Evolutionary conservation across 2,113 vertebrate species (phyloP).

Genomic region (Manacus vitellinus): DNA sequence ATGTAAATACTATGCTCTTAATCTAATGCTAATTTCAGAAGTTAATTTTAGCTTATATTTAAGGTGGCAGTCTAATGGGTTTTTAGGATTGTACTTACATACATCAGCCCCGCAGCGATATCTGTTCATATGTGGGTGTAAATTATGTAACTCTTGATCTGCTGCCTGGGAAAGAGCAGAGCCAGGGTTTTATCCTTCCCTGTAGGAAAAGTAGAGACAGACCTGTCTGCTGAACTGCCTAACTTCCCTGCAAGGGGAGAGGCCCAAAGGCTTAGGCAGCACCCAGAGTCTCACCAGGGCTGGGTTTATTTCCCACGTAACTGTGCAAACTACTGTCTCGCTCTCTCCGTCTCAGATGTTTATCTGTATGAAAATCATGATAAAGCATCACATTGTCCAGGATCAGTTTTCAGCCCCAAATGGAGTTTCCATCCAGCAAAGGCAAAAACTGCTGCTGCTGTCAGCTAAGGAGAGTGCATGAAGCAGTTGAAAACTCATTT

Average conservation of each 20-base stretch:
- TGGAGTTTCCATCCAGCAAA: neutral
- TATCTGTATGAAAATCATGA: neutral
- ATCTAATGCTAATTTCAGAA: neutral
- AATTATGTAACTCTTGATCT: neutral
- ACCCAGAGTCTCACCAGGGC: neutral
- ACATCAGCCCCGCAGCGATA: neutral
- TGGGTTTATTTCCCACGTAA: neutral
- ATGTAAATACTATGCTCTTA: neutral
- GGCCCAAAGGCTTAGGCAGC: neutral
- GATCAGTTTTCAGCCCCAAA: neutral
- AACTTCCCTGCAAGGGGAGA: neutral
- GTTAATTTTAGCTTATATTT: slow-evolving; percentile 18
- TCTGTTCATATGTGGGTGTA: neutral
- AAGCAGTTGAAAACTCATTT: neutral
- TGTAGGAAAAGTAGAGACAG: neutral
- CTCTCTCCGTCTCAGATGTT: neutral
- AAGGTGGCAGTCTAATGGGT: slow-evolving; percentile 48
- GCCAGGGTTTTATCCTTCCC: neutral
- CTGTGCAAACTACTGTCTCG: neutral
- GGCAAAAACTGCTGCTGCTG: neutral
- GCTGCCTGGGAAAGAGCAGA: neutral
- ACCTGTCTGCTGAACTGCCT: neutral
- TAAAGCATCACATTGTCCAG: neutral
- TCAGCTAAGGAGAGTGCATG: neutral
- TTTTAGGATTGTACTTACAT: neutral